Evolutionary conservation across 1,140 invertebrate species (phyloP), one percentile per base, ranked within the genome.

Genomic region (Sweltsa coloradensis): DNA sequence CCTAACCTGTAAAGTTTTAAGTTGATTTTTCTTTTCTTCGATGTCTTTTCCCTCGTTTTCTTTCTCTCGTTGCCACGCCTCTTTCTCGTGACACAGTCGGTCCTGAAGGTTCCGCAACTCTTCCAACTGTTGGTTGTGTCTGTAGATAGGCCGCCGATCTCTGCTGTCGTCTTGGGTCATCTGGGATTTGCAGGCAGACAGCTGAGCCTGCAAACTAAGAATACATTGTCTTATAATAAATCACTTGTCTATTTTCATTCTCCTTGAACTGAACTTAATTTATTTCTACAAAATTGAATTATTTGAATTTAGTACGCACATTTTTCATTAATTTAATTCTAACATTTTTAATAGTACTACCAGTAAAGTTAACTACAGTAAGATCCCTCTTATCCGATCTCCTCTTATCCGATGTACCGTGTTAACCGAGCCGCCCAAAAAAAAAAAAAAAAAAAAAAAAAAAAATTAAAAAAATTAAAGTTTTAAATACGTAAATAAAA

Each of bases 81-180:
- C 77, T 54, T 86, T 81, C 55, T 91, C 88, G 13, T 78, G 80
- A 46, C 80, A 83, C 49, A 91, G 71, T 45, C 83, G 77, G 59
- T 83, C 82, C 62, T 84, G 82, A 27, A 83, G 60, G 59, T 83
- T 83, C 39, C 82, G 57, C 36, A 85, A 60, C 55, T 84, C 81
- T 63, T 85, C 82, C 41, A 85, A 61, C 53, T 83, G 80, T 57
- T 81, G 78, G 60, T 82, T 81, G 53, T 79, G 80, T 47, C 72
- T 73, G 53, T 81, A 80, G 2, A 69, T 58, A 14, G 68, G 65
- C 51, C 69, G 72, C 3, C 62, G 69, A 49, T 63, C 67, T 59
- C 70, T 70, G 18, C 68, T 68, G 41, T 58, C 56, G 31, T 54
- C 56, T 7, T 49, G 34, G 11, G 24, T 31, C 21, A 55, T 51